A percentile compares a stretch with the other conserved stretches of the same genome.
Conservation (phyloP, 1,140 invertebrate genomes). For the Lucilia cuprina region DNA sequence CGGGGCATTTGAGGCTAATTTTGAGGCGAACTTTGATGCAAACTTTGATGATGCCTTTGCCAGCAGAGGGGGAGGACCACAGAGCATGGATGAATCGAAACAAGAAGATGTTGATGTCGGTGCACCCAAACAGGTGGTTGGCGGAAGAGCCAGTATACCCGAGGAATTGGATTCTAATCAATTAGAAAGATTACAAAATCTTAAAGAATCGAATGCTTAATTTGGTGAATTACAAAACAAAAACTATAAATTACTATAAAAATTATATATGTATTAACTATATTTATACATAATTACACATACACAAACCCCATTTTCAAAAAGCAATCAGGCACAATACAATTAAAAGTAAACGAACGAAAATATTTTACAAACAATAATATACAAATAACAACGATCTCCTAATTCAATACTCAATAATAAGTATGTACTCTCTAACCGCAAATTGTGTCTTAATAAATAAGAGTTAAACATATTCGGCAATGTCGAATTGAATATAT, state of each 20-base stretch:
- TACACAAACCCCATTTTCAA: neutral
- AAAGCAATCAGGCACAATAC: neutral
- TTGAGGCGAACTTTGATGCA: conserved; percentile 56
- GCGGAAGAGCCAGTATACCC: conserved; percentile 78
- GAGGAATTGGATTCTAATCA: conserved; percentile 86
- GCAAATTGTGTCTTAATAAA: neutral
- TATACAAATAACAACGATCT: neutral
- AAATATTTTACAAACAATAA: neutral
- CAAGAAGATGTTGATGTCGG: conserved; percentile 48
- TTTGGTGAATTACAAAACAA: neutral
- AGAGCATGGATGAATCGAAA: conserved; percentile 49
- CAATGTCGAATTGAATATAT: neutral
- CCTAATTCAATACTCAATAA: neutral
- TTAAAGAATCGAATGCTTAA: conserved; percentile 90
- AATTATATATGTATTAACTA: neutral
- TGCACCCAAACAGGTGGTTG: conserved; percentile 73
- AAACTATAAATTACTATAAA: neutral
- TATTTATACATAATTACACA: neutral
- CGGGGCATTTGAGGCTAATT: conserved; percentile 55
- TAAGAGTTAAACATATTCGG: neutral
- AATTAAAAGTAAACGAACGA: neutral
- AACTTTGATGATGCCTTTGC: conserved; percentile 60
- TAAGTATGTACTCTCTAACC: neutral
- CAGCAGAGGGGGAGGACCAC: conserved; percentile 37
- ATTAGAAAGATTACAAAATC: conserved; percentile 80